Evolutionary conservation across 2,797 vertebrate species (phyloP), one percentile per base, ranked within the genome.

Genomic region (Strix occidentalis): DNA sequence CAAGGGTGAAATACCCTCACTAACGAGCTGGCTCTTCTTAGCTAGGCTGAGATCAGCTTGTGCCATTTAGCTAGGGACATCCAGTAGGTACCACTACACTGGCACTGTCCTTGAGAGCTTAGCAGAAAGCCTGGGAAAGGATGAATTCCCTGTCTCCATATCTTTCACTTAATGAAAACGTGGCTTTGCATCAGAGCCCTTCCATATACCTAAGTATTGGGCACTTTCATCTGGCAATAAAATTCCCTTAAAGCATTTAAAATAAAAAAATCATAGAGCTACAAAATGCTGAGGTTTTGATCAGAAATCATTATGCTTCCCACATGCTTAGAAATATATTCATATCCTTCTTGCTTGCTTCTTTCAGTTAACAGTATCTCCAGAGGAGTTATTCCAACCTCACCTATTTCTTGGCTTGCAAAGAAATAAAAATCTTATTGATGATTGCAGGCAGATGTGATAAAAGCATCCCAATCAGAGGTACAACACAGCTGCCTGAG

Each of bases 401-500:
- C 57, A 65, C 86, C 86, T 75, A 56, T 82, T 89, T 83, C 81
- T 91, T 87, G 89, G 71, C 81, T 95, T 65, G 84, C 71, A 85
- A 90, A 88, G 77, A 91, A 91, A 86, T 84, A 78, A 84, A 95
- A 85, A 54, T 69, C 74, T 66, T 92, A 87, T 76, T 89, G 93
- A 92, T 85, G 95, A 89, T 87, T 2, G 0, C 78, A 87, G 71
- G 61, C 92, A 90, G 90, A 58, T 51, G 68, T 87, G 78, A 92
- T 75, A 78, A 90, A 87, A 92, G 65, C 90, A 61, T 64, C 91
- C 88, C 86, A 94, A 4, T 89, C 78, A 92, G 84, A 93, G 35
- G 29, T 21, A 77, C 74, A 92, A 24, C 68, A 43, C 39, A 50
- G 28, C 28, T 71, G 81, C 86, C 77, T 96, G 88, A 89, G 48